Percentiles rank a stretch among this genome's conserved stretches.
Evolutionary conservation across 2,888 invertebrate genomes (phyloP).

Genomic region (Himalopsyche japonica): DNA sequence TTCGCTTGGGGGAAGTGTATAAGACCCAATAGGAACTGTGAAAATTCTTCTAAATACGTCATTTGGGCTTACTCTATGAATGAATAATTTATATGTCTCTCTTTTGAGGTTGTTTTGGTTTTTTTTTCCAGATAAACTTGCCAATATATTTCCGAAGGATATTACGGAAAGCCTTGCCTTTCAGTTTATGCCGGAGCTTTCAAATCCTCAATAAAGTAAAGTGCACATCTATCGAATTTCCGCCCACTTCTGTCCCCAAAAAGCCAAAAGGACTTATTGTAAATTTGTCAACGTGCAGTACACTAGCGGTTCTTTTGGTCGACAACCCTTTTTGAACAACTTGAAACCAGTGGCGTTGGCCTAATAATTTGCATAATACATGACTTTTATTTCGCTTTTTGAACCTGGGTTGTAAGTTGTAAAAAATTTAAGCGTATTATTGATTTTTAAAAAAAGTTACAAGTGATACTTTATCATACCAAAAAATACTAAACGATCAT

Average conservation of each 20-base stretch:
- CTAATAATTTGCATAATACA: no score
- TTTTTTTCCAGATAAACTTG: background rate
- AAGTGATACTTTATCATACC: no score
- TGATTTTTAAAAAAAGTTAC: no score
- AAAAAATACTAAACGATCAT: no score
- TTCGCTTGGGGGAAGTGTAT: no score
- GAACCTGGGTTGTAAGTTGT: no score
- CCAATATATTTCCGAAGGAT: background rate
- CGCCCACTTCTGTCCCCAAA: background rate
- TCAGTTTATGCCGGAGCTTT: background rate
- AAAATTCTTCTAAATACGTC: no score
- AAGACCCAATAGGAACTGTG: no score
- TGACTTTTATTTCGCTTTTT: no score
- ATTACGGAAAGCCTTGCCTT: background rate
- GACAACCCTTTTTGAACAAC: background rate
- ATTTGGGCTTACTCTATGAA: no score
- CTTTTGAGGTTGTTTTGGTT: background rate
- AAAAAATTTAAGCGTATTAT: no score
- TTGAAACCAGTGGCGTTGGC: background rate
- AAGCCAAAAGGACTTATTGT: background rate
- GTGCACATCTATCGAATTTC: background rate
- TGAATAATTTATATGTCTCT: no score
- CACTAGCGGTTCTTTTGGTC: background rate
- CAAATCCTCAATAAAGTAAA: background rate
- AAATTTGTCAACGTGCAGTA: background rate